Percentiles rank a stretch among this genome's conserved stretches.
phyloP scores from a whole-genome alignment of 2,113 vertebrate genomes.

The Cyanocitta stelleri region DNA sequence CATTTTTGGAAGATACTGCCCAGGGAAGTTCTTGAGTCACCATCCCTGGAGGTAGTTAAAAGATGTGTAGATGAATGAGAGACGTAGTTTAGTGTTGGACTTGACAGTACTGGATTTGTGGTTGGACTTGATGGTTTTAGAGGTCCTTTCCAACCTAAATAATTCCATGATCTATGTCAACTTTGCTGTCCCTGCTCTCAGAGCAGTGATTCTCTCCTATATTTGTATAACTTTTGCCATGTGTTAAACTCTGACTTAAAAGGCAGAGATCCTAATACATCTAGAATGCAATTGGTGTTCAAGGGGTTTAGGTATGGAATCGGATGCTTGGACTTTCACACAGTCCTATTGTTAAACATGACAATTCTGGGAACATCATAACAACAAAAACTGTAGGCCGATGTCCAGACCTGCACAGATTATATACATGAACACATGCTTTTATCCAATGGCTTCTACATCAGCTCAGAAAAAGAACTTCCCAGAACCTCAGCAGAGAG shows the following conservation, averaged over 20 bases:
- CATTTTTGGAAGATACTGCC: neutral
- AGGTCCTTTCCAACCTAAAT: neutral
- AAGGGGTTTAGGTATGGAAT: neutral
- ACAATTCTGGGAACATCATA: neutral
- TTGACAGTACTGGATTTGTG: neutral
- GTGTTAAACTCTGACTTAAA: neutral
- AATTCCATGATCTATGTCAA: neutral
- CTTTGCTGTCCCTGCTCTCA: neutral
- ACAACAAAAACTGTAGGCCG: neutral
- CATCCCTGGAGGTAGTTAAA: neutral
- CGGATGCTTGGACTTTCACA: neutral
- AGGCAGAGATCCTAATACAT: neutral
- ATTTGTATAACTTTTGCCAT: neutral
- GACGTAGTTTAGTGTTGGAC: neutral
- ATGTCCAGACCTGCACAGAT: neutral
- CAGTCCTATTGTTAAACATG: neutral
- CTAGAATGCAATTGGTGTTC: neutral
- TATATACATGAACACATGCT: accelerated
- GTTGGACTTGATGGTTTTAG: neutral
- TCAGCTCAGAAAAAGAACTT: neutral
- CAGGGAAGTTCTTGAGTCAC: neutral
- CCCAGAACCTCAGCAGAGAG: neutral
- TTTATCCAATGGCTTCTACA: neutral
- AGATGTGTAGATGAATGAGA: accelerated
- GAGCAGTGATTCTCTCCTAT: neutral